Evolutionary conservation across 2,888 invertebrate species (phyloP).

Genomic region (Eilema depressum): DNA sequence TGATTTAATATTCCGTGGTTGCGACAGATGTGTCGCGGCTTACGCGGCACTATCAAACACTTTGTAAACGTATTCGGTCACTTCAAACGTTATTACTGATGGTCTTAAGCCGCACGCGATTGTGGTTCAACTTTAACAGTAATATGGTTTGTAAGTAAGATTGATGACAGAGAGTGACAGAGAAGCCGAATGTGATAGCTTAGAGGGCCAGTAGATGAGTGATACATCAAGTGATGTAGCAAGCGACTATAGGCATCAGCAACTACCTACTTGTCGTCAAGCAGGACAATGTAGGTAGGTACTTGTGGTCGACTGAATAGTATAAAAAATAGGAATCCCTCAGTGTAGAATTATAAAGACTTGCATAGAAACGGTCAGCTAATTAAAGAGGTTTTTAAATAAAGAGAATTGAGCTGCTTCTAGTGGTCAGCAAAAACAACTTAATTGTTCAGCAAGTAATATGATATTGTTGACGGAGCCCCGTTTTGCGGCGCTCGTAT

Average conservation of each 20-base stretch:
- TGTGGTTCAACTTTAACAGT: background rate
- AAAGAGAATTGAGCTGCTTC: too few species aligned
- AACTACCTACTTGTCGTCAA: background rate
- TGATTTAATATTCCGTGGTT: background rate
- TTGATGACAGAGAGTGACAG: background rate
- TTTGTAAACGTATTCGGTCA: background rate
- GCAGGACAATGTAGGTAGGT: background rate
- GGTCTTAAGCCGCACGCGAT: slow-evolving; percentile 1
- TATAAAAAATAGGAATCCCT: background rate
- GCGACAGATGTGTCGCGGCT: background rate
- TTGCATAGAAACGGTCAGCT: too few species aligned
- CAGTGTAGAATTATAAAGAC: too few species aligned
- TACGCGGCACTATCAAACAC: background rate
- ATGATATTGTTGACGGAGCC: too few species aligned
- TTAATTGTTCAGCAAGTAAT: too few species aligned
- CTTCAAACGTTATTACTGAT: background rate
- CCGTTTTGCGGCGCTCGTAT: too few species aligned
- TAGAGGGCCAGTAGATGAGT: background rate
- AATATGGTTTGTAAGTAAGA: background rate
- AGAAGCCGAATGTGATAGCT: background rate
- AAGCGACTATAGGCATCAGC: background rate
- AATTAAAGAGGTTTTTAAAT: too few species aligned
- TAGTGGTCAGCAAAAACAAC: too few species aligned
- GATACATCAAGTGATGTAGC: background rate
- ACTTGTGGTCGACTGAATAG: background rate